phyloP scores from a whole-genome alignment of 2,888 invertebrate species.

The Arge pagana region DNA sequence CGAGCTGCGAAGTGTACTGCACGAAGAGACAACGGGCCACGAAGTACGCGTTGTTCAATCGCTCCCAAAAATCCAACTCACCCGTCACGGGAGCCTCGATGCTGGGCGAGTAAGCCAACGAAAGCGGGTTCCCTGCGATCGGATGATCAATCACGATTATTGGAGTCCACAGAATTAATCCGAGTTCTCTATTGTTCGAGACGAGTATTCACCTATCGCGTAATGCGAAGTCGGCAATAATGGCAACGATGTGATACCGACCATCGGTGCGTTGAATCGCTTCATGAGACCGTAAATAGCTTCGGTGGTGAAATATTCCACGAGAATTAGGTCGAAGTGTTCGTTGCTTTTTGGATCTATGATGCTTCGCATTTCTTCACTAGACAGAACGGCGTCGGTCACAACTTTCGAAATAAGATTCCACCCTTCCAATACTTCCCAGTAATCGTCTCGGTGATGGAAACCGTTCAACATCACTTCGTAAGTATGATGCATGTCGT shows the following conservation, averaged over 20 bases:
- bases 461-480: too few relatives aligned
- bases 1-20: not conserved
- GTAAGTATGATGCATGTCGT: too few relatives aligned
- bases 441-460: too few relatives aligned
- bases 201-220: not conserved
- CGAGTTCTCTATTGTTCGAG: too few relatives aligned
- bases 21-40: not conserved
- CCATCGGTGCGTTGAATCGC: not conserved
- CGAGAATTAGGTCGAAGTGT: not conserved
- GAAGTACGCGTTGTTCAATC: not conserved
- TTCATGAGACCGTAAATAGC: not conserved
- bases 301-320: not conserved
- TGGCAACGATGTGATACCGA: constrained; percentile 2
- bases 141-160: not conserved
- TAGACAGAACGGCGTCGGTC: too few relatives aligned
- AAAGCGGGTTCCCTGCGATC: not conserved
- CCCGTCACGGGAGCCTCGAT: not conserved
- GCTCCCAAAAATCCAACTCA: not conserved
- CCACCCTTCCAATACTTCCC: too few relatives aligned
- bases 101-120: not conserved
- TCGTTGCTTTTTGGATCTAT: not conserved
- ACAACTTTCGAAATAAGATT: too few relatives aligned
- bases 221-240: too few relatives aligned
- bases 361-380: not conserved
- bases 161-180: too few relatives aligned